Conservation (phyloP, 2,797 vertebrate species). For the Micropoecilia bifurca region DNA sequence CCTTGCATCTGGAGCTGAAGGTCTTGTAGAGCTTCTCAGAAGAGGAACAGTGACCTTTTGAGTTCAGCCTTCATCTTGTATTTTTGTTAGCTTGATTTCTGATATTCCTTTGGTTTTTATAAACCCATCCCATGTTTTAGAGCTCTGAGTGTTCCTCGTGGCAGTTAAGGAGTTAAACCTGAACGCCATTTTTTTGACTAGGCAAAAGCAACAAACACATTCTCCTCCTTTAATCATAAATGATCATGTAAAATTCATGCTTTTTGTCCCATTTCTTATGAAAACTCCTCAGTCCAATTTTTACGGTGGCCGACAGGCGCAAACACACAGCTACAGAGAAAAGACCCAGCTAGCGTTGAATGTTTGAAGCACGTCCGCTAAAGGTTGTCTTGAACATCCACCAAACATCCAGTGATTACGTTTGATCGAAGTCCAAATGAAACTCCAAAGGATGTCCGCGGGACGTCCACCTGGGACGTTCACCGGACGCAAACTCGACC, state of each 20-base stretch:
- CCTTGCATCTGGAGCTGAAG: slow-evolving; percentile 2
- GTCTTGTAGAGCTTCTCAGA: neutral
- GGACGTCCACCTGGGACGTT: too few relatives aligned
- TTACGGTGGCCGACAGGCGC: too few relatives aligned
- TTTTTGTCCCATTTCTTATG: slow-evolving; percentile 47
- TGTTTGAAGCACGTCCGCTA: too few relatives aligned
- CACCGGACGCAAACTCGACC: too few relatives aligned
- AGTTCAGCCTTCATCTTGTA: neutral
- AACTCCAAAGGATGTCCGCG: too few relatives aligned
- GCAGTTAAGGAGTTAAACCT: too few relatives aligned
- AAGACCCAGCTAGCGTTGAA: too few relatives aligned
- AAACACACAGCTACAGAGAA: too few relatives aligned
- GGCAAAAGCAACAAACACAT: neutral
- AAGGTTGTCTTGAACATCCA: too few relatives aligned
- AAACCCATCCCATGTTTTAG: neutral
- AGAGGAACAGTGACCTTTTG: slow-evolving; percentile 1
- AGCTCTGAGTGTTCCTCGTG: neutral
- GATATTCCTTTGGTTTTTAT: neutral
- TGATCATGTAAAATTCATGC: neutral
- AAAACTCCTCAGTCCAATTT: slow-evolving; percentile 31
- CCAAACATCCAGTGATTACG: too few relatives aligned
- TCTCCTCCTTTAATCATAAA: neutral
- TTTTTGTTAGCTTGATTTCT: neutral
- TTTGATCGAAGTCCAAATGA: too few relatives aligned
- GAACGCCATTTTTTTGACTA: neutral